Percentiles rank a stretch among this genome's conserved stretches.
These are phyloP conservation scores for Myiotriccus ornatus DNA, from an alignment of 2,797 vertebrate species.

Conservation along the genomic window DNA sequence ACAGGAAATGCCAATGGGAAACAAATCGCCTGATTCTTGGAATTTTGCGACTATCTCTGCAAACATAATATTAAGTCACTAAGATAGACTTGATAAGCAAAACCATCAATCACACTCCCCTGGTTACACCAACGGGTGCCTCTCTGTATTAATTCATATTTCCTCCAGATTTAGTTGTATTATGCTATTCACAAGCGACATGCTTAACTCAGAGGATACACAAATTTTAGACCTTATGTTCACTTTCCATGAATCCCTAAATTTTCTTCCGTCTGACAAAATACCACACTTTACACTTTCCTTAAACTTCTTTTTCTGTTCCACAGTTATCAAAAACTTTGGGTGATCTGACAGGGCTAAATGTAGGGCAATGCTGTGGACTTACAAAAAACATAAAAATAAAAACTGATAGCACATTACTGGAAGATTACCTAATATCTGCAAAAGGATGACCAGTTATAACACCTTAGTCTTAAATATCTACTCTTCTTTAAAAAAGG, in stretches of 20 bases:
- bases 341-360: not conserved
- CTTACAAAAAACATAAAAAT: not conserved
- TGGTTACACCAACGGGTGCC: not conserved
- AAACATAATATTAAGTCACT: not conserved
- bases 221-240: not conserved
- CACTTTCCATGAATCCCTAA: not conserved
- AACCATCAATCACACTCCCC: not conserved
- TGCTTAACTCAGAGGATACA: not conserved
- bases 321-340: not conserved
- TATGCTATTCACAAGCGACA: not conserved
- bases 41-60: not conserved
- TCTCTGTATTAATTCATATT: not conserved
- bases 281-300: not conserved
- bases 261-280: not conserved
- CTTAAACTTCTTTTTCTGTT: not conserved
- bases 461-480: not conserved
- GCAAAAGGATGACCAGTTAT: not conserved
- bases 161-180: not conserved
- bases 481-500: not conserved
- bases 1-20: not conserved
- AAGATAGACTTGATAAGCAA: not conserved
- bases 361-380: not conserved
- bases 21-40: not conserved
- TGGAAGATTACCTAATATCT: not conserved
- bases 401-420: not conserved